These are phyloP conservation scores for Pycnomerus fuliginosus DNA, from an alignment of 2,888 invertebrate genomes.

Conservation along the genomic window DNA sequence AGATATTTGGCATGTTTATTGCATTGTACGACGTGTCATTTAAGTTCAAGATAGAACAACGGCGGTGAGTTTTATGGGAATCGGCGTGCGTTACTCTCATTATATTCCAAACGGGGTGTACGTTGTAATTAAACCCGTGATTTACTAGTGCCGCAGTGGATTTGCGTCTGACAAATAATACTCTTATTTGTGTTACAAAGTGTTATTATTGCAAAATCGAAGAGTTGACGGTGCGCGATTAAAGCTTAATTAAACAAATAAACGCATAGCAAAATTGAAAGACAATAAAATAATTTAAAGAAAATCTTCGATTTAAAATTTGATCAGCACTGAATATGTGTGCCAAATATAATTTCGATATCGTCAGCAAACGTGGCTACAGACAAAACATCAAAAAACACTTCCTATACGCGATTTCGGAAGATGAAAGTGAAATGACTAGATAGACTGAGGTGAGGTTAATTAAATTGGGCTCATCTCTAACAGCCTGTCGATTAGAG, in stretches of 20 bases:
- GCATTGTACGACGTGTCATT: constrained; percentile 24
- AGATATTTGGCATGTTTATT: constrained; percentile 34
- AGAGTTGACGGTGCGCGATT: no score
- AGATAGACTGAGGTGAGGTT: no score
- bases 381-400: no score
- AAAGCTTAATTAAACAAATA: no score
- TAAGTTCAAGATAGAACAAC: constrained; percentile 13
- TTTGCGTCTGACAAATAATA: constrained; percentile 14
- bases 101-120: constrained; percentile 19
- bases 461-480: constrained; percentile 17
- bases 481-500: constrained; percentile 21
- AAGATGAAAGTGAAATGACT: no score
- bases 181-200: constrained; percentile 11
- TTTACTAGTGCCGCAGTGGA: constrained; percentile 18
- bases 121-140: constrained; percentile 23
- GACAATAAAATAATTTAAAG: no score
- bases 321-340: no score
- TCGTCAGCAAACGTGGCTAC: no score
- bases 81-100: constrained; percentile 18
- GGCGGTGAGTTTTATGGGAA: constrained; percentile 14
- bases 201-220: background rate
- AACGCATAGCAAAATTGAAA: no score
- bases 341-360: no score
- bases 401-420: no score
- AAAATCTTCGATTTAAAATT: no score